Base-by-base conservation (phyloP, 2,888 invertebrate genomes). In the Scaeva pyrastri region DNA sequence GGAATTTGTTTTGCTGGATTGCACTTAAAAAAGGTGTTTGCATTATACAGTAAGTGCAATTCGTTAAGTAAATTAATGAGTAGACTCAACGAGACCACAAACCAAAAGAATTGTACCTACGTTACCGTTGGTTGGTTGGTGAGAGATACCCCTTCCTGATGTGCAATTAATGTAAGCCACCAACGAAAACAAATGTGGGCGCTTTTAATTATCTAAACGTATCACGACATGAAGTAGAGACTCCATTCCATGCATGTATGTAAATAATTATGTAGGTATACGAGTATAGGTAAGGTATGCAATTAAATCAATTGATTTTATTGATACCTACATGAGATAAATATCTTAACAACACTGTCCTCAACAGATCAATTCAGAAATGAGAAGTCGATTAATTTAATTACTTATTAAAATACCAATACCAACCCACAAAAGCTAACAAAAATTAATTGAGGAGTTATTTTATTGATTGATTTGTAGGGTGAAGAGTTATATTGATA, bases 41-140 rank as follows among this genome's bases (percentile, higher is more conserved):
- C 43, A 74, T 85, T 85, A 56, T 85, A 10, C 70, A 70, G 68
- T 76, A 81, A 85, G 76, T 85, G 85, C 73, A 81, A 81, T 85
- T 85, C 81, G 85, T 73, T 80, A 85, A 85, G 81, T 85, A 76
- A 85, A 85, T 85, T 85, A 85, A 85, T 85, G 85, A 85, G 76
- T 81, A 85, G 81, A 81, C 76, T 85, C 72, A 70, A 77, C 48
- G 45, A 60, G 52, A 48, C 23, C 66, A 60, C 39, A 26, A 55
- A 58, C 71, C 14, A 55, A 45, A 73, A 50, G 41, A 21, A 73
- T 12, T 8, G 41, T 10, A 58, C 55, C n/a, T n/a, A n/a, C n/a
- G n/a, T n/a, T n/a, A n/a, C n/a, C n/a, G n/a, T n/a, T n/a, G n/a
- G n/a, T n/a, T n/a, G n/a, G 16, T 41, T 48, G 52, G 62, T 21